These are phyloP conservation scores for Mormyrops boulengeri DNA, from an alignment of 2,797 vertebrate species.

Conservation along the genomic window DNA sequence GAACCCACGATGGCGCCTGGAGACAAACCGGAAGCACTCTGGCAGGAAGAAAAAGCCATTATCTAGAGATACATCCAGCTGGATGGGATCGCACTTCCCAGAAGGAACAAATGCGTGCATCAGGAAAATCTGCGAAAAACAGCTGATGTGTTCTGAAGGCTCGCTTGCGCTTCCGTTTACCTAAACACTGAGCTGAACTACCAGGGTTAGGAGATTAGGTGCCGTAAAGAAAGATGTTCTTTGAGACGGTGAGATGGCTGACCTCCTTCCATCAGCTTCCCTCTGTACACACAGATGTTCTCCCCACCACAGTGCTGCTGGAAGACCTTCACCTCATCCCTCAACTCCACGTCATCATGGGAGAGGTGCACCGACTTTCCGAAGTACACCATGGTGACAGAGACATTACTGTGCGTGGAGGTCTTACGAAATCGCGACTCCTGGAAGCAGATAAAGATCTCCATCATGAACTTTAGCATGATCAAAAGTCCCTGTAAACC, in stretches of 20 bases:
- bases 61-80: background rate
- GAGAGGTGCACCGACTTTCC: slow-evolving; percentile 77
- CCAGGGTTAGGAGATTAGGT: background rate
- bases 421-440: slow-evolving; percentile 61
- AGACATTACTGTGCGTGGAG: slow-evolving; percentile 64
- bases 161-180: background rate
- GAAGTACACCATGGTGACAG: slow-evolving; percentile 78
- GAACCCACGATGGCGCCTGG: slow-evolving; percentile 80
- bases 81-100: background rate
- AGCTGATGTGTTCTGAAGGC: background rate
- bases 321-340: slow-evolving; percentile 82
- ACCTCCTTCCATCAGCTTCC: slow-evolving; percentile 80
- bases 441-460: slow-evolving; percentile 46
- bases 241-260: slow-evolving; percentile 30
- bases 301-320: slow-evolving; percentile 95
- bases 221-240: background rate
- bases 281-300: slow-evolving; percentile 87
- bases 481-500: background rate
- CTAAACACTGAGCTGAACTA: background rate
- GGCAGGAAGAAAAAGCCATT: slow-evolving; percentile 28
- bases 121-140: background rate
- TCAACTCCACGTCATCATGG: slow-evolving; percentile 55
- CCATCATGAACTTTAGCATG: background rate
- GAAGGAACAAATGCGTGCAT: background rate
- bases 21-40: slow-evolving; percentile 85